These are phyloP conservation scores for Leptothorax acervorum DNA, from an alignment of 2,888 invertebrate genomes.

Conservation along the genomic window DNA sequence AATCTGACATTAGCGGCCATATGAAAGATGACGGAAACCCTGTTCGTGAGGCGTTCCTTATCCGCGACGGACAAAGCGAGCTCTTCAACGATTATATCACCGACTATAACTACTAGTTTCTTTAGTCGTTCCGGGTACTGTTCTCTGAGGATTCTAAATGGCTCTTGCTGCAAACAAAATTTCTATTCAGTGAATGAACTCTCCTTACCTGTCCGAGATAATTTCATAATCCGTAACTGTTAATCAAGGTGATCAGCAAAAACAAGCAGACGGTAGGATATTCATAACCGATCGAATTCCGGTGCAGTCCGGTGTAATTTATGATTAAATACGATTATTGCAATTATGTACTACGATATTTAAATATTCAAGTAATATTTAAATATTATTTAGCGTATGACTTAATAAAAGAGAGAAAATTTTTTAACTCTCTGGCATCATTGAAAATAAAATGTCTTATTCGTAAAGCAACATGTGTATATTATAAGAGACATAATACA, in stretches of 20 bases:
- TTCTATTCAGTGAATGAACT: not conserved
- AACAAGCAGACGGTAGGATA: not conserved
- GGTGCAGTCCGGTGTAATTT: too few species aligned
- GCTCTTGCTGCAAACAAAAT: conserved; percentile 79
- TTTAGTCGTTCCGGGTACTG: conserved; percentile 87
- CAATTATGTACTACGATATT: too few species aligned
- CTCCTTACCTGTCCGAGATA: not conserved
- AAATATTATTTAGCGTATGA: not conserved
- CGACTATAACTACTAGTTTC: conserved; percentile 89
- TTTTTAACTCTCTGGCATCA: too few species aligned
- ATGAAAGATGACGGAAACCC: conserved; percentile 92
- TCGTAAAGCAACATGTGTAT: too few species aligned
- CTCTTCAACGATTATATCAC: conserved; percentile 88
- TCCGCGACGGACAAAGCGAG: conserved; percentile 88
- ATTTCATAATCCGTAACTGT: not conserved
- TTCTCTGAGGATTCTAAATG: conserved; percentile 86
- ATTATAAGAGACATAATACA: too few species aligned
- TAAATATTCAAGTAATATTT: not conserved
- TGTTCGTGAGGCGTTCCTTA: conserved; percentile 87
- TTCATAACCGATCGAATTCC: not conserved
- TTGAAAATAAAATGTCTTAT: too few species aligned
- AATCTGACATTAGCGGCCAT: conserved; percentile 95
- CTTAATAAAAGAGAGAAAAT: too few species aligned
- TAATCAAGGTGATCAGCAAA: too few species aligned
- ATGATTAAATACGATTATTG: too few species aligned